phyloP scores from a whole-genome alignment of 2,113 vertebrate species.

The Entelurus aequoreus region DNA sequence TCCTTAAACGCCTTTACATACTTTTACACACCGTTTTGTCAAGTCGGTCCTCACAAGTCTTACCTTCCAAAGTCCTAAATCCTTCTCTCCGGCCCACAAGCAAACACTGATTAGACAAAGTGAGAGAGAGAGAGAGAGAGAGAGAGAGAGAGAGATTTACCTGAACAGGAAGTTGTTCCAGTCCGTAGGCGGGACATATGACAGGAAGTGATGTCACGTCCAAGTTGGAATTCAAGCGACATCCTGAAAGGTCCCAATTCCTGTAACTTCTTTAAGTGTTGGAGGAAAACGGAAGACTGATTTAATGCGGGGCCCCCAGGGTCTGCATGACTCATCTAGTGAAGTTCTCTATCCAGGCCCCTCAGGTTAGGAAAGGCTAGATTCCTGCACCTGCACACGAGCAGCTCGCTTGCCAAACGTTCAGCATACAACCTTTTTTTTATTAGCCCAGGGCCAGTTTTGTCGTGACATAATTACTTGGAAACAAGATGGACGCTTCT shows the following conservation, averaged over 20 bases:
- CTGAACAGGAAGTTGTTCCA: neutral
- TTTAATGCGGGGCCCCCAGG: conserved; percentile 31
- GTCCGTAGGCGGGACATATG: neutral
- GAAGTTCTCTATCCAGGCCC: conserved; percentile 38
- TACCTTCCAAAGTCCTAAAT: conserved; percentile 34
- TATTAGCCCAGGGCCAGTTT: conserved; percentile 31
- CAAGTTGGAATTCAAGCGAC: conserved; percentile 17
- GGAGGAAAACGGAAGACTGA: conserved; percentile 41
- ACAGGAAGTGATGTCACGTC: conserved; percentile 44
- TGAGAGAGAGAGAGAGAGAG: neutral
- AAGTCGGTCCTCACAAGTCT: conserved; percentile 2
- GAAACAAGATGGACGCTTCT: conserved; percentile 43
- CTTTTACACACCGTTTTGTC: neutral
- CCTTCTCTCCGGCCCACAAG: neutral
- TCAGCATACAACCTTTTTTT: conserved; percentile 28
- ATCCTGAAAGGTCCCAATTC: conserved; percentile 31
- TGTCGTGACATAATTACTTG: conserved; percentile 53
- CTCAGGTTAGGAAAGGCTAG: conserved; percentile 42
- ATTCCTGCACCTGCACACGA: conserved; percentile 27
- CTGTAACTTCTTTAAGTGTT: conserved; percentile 35
- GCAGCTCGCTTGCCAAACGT: conserved; percentile 29
- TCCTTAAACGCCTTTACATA: too few relatives aligned
- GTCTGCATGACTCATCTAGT: conserved; percentile 49
- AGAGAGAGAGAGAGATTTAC: conserved; percentile 1
- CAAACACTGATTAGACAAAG: conserved; percentile 27